Evolutionary conservation across 2,113 vertebrate genomes (phyloP).

Genomic region (Polypterus senegalus): DNA sequence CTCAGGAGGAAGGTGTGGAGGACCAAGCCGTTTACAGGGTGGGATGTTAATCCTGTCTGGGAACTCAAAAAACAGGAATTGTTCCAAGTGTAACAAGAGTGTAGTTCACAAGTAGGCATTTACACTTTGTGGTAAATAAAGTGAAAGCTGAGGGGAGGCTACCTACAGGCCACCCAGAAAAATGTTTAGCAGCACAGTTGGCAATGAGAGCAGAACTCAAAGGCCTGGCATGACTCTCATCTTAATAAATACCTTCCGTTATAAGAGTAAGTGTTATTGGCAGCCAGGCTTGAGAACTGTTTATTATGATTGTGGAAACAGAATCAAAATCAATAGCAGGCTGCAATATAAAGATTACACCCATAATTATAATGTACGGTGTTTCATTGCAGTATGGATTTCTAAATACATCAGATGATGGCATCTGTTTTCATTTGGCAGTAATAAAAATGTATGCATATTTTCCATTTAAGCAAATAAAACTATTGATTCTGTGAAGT

Average conservation of each 20-base stretch:
- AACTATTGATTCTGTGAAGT: constrained; percentile 60
- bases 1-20: no score
- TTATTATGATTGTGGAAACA: constrained; percentile 46
- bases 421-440: constrained; percentile 59
- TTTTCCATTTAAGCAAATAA: constrained; percentile 49
- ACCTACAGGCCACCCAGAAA: no score
- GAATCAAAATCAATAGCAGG: constrained; percentile 55
- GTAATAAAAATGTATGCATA: constrained; percentile 62
- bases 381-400: constrained; percentile 66
- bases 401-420: constrained; percentile 54
- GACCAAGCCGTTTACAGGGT: no score
- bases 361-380: constrained; percentile 63
- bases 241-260: no score
- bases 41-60: no score
- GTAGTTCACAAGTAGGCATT: not conserved
- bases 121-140: not conserved
- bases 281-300: constrained; percentile 8
- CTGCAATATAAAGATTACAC: constrained; percentile 54
- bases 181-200: no score
- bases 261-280: not conserved
- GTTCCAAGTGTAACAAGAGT: no score
- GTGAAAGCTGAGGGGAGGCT: no score
- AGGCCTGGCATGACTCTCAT: not conserved
- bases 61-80: no score
- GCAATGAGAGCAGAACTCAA: not conserved